Base-by-base conservation (phyloP, 1,140 invertebrate genomes). In the Grapholita molesta region DNA sequence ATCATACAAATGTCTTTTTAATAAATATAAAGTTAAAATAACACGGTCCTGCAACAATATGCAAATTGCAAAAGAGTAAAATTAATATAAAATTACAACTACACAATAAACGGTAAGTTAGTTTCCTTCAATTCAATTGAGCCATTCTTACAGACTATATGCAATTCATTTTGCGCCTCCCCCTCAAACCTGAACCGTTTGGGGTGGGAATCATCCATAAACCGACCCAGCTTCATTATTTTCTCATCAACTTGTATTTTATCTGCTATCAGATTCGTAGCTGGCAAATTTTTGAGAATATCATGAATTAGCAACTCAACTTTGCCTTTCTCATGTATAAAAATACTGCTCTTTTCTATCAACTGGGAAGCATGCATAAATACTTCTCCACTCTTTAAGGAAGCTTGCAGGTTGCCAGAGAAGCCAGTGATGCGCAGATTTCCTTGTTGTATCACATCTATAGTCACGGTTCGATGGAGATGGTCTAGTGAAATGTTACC, bases 141-240 rank as follows among this genome's bases (percentile, higher is more conserved):
- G 32, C 92, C 92, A 84, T 92, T 92, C 74, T 86, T 90, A 82
- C 92, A 92, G 18, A 92, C 92, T 79, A 92, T 85, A 65, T 92
- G 84, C 55, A 93, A 76, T 68, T 93, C 91, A 77, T 88, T 82
- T 12, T 84, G 77, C 1, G 77, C 81, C 61, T 87, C 81, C 48
- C 83, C 82, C 69, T 92, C 89, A 82, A 84, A 92, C 66, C 89
- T 83, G 73, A 93, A 93, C 70, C 90, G 84, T 67, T 90, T 84
- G 24, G 89, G 89, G 74, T 87, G 83, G 8, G 88, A 85, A 66
- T 92, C 90, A 68, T 92, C 89, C 83, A 92, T 87, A 64, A 92
- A 86, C 64, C 89, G 81, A 0, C 92, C 91, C 8, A 86, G 68
- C 67, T 92, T 90, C 71, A 90, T 69, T 68, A 93, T 90, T 64